Conservation (phyloP, 2,888 invertebrate species). For the Rhimphoctona megacephalus region DNA sequence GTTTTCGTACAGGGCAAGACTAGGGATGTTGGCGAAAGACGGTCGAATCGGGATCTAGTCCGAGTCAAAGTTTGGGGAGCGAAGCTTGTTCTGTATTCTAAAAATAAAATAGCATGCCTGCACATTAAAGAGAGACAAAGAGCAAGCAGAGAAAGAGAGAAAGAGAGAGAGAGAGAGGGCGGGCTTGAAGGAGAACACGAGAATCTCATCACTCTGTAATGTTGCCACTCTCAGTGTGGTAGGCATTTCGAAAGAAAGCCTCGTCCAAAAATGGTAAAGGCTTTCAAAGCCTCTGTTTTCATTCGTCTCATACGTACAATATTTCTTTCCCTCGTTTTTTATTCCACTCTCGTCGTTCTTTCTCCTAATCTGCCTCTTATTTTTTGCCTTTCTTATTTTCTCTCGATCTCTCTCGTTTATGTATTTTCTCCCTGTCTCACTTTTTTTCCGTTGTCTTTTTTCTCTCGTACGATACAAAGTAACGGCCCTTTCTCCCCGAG, state of each 20-base stretch:
- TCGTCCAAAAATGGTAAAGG: slow-evolving; percentile 64
- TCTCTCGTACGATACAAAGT: not conserved
- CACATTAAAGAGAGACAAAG: slow-evolving; percentile 13
- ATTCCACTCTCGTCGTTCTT: not conserved
- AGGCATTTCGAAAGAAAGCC: slow-evolving; percentile 62
- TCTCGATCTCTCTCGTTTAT: not conserved
- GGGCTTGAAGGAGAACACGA: slow-evolving; percentile 21
- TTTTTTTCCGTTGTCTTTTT: not conserved
- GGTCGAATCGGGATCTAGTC: slow-evolving; percentile 51
- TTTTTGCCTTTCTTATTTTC: not conserved
- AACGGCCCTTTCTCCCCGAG: slow-evolving; percentile 34
- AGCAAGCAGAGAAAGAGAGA: slow-evolving; percentile 6
- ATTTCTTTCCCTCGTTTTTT: not conserved
- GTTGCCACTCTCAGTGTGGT: not conserved
- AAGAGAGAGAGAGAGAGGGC: not conserved
- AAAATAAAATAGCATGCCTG: slow-evolving; percentile 60
- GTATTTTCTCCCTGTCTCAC: not conserved
- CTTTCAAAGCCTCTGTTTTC: slow-evolving; percentile 20
- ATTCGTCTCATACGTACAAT: slow-evolving; percentile 3
- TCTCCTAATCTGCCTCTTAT: too few relatives aligned
- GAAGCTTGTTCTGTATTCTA: slow-evolving; percentile 60
- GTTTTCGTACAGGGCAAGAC: not conserved
- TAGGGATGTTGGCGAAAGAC: slow-evolving; percentile 18
- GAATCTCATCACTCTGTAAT: not conserved
- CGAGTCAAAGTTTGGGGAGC: slow-evolving; percentile 43